Conservation (phyloP, 2,113 vertebrate genomes). For the Sapayoa aenigma region DNA sequence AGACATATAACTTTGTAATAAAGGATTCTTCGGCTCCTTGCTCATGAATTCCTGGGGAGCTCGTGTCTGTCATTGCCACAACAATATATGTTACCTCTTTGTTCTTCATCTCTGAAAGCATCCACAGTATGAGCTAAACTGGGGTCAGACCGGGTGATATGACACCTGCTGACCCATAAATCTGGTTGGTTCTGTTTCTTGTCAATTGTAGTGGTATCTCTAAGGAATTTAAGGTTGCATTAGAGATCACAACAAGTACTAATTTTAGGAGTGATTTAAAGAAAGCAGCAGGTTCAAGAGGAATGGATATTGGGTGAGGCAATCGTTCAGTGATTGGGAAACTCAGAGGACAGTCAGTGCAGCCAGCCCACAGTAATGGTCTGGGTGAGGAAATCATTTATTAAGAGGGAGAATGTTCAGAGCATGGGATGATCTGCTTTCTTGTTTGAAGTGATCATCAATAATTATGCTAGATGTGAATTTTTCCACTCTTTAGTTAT, state of each 20-base stretch:
- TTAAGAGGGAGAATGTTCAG: background rate
- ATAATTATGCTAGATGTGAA: background rate
- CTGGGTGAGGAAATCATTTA: background rate
- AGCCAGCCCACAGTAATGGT: background rate
- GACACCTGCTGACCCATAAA: background rate
- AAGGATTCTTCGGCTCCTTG: too few species aligned
- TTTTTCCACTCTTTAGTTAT: background rate
- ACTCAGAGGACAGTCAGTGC: background rate
- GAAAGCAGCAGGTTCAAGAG: background rate
- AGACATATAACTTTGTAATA: too few species aligned
- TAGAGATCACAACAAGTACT: background rate
- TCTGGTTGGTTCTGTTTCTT: background rate
- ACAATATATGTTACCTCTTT: background rate
- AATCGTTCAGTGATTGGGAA: background rate
- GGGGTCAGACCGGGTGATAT: background rate
- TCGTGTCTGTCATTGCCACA: too few species aligned
- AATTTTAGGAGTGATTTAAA: background rate
- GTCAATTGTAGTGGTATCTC: fast-evolving
- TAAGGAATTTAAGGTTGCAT: background rate
- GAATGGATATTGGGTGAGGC: background rate
- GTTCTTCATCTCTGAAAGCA: background rate
- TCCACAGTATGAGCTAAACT: background rate
- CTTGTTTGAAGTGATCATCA: background rate
- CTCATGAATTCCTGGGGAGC: too few species aligned
- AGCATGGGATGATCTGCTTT: background rate